A percentile compares a stretch with the other conserved stretches of the same genome.
Evolutionary conservation across 1,140 invertebrate genomes (phyloP).

Genomic region (Mercenaria mercenaria): DNA sequence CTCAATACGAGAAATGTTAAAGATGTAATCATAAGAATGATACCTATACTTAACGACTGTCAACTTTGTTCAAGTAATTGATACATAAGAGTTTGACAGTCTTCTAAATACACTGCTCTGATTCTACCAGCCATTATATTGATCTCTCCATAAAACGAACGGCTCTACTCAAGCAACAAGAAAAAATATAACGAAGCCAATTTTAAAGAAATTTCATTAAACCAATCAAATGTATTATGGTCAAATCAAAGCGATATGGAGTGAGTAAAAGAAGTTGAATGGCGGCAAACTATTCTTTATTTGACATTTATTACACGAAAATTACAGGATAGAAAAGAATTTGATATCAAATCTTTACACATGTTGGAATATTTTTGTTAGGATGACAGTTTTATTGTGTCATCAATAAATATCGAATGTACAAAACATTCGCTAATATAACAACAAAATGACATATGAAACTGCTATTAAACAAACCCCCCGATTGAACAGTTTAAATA

Average conservation of each 20-base stretch:
- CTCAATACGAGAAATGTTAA: too few relatives aligned
- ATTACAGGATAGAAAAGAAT: slow-evolving; percentile 30
- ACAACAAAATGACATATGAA: neutral
- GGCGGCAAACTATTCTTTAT: slow-evolving; percentile 30
- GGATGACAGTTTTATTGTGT: slow-evolving; percentile 46
- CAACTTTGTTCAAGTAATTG: too few relatives aligned
- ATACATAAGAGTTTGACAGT: too few relatives aligned
- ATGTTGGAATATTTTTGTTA: neutral
- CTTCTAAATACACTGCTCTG: too few relatives aligned
- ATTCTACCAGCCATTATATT: neutral
- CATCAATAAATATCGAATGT: slow-evolving; percentile 53
- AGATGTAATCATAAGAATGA: too few relatives aligned
- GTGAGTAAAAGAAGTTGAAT: neutral
- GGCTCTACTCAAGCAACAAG: too few relatives aligned
- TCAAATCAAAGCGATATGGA: neutral
- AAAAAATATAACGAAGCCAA: too few relatives aligned
- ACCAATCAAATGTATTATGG: neutral
- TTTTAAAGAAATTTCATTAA: too few relatives aligned
- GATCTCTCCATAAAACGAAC: neutral
- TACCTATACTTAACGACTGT: too few relatives aligned
- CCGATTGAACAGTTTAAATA: too few relatives aligned
- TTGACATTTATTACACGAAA: slow-evolving; percentile 39
- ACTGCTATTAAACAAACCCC: neutral
- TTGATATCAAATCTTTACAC: slow-evolving; percentile 35
- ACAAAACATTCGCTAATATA: neutral